Conservation (phyloP, 2,797 vertebrate species). For the Leucoraja ocellata region DNA sequence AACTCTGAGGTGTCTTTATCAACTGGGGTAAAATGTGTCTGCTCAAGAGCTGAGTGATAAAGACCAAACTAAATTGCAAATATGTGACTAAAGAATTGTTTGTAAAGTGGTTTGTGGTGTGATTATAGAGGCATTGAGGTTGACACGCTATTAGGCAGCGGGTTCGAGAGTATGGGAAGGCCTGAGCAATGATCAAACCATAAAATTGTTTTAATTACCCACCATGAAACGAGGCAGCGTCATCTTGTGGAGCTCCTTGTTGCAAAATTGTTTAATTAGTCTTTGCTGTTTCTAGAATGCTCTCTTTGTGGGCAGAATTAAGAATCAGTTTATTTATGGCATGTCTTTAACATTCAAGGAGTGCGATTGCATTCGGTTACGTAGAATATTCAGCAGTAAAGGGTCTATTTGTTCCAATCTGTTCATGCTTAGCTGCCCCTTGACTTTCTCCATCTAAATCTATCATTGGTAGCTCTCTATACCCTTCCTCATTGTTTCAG, state of each 20-base stretch:
- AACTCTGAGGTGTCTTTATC: neutral
- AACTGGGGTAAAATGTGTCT: neutral
- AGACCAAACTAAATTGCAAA: neutral
- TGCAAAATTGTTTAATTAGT: neutral
- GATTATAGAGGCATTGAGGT: neutral
- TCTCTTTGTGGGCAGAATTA: neutral
- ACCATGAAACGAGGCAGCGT: neutral
- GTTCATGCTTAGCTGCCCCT: too few species aligned
- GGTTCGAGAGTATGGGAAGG: too few species aligned
- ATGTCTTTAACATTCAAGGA: neutral
- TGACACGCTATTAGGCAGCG: neutral
- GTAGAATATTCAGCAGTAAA: too few species aligned
- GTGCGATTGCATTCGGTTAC: too few species aligned
- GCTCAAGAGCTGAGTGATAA: neutral
- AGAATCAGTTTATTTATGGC: neutral
- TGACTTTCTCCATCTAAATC: too few species aligned
- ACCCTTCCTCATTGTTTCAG: too few species aligned
- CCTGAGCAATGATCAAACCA: neutral
- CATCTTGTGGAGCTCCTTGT: neutral
- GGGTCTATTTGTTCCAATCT: too few species aligned
- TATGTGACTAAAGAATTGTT: neutral
- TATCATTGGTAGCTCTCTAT: too few species aligned
- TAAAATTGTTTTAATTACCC: neutral
- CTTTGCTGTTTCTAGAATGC: neutral
- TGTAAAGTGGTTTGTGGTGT: neutral